Evolutionary conservation across 2,888 invertebrate species (phyloP).

Genomic region (Apotomis capreana): DNA sequence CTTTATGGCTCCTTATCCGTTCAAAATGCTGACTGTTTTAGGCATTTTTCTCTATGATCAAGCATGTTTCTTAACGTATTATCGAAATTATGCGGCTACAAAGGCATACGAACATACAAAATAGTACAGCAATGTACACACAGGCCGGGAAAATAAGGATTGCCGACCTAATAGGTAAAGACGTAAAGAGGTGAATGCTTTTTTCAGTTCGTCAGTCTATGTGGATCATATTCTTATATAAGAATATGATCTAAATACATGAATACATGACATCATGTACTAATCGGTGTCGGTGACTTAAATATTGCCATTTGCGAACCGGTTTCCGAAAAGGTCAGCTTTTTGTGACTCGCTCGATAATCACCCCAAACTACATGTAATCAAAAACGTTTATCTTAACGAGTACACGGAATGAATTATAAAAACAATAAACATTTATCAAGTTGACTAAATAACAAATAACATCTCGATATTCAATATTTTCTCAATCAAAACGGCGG

Average conservation of each 20-base stretch:
- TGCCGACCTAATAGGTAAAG: too few relatives aligned
- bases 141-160: too few relatives aligned
- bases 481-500: too few relatives aligned
- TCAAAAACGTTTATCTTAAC: background rate
- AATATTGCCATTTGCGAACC: slow-evolving; percentile 7
- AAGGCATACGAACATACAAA: too few relatives aligned
- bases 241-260: slow-evolving; percentile 18
- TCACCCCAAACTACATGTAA: slow-evolving; percentile 12
- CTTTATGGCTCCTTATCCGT: too few relatives aligned
- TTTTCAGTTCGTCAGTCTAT: background rate
- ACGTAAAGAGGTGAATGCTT: too few relatives aligned
- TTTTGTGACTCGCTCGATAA: slow-evolving; percentile 2
- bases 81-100: too few relatives aligned
- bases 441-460: background rate
- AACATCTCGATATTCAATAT: background rate
- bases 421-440: background rate
- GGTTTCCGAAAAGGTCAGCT: slow-evolving; percentile 17
- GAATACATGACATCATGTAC: slow-evolving; percentile 17
- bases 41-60: too few relatives aligned
- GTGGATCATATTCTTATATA: background rate
- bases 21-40: too few relatives aligned
- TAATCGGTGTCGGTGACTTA: slow-evolving; percentile 1
- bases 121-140: too few relatives aligned
- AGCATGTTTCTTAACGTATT: too few relatives aligned
- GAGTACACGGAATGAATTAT: background rate